Evolutionary conservation across 1,140 invertebrate genomes (phyloP), one percentile per base, ranked within the genome.

Genomic region (Saccostrea glomerata): DNA sequence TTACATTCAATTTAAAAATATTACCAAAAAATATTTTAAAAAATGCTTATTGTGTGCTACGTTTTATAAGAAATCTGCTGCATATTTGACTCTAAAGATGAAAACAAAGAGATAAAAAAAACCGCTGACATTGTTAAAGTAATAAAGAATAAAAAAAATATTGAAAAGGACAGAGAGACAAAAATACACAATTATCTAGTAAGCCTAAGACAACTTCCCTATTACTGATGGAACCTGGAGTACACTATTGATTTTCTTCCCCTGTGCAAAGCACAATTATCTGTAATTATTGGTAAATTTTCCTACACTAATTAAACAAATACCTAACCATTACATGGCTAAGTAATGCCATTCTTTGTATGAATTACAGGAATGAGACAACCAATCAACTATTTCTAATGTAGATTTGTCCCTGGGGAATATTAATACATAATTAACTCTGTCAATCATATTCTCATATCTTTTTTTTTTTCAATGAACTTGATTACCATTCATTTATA

Each of bases 241-340:
- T 77, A 36, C 25, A 30, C 13, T 77, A 77, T 77, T 77, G 70
- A 77, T 77, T 77, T 30, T 77, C 30, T 25, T 77, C 30, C 30
- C 4, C 70, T 77, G 70, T 23, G 25, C 11, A 36, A 36, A 77
- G 70, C 70, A 13, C 23, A 25, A 77, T 30, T 77, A 77, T 77
- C 70, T 13, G 60, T 66, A 66, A 20, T 66, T 23, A 66, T 66
- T 66, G 20, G 60, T 66, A 66, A 66, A 77, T 77, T 77, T 77
- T 13, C 23, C 70, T 15, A 77, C 30, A 23, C 25, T 77, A 77
- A 77, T 73, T 73, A 73, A 73, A 73, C 70, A 73, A 73, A 73
- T 73, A 73, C 23, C 7, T 77, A 77, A 77, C 23, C 30, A 77
- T 77, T 77, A 77, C 30, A 25, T 11, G 25, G 70, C 30, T 36